Base-by-base conservation (phyloP, 1,140 invertebrate genomes). In the Thaumatotibia leucotreta region DNA sequence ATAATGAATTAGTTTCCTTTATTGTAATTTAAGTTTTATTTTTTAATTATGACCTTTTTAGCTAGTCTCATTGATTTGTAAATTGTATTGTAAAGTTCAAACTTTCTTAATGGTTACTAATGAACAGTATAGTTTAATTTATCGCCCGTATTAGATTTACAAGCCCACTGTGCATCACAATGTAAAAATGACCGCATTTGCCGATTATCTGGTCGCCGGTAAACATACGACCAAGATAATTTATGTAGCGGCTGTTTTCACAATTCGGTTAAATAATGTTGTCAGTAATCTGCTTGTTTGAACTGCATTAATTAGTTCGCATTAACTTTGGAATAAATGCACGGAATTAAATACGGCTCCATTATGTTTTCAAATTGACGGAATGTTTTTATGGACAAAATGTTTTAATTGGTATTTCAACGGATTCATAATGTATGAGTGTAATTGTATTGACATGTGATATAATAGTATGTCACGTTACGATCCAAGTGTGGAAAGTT, bases 241-340 rank as follows among this genome's bases (percentile, higher is more conserved):
- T 58, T 58, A 58, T 58, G 52, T 14, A 58, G 23, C 52, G n/a
- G 52, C 23, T 27, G 52, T 27, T 58, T 27, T 29, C 52, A 58
- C 52, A 58, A 52, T n/a, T 27, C 52, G 10, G 52, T 58, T 58
- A 58, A 58, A 58, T 58, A 58, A 58, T 58, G 52, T 58, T 58
- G 52, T 58, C 52, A 29, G 52, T 58, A 58, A 58, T 27, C 52
- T 24, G 52, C 23, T 58, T 58, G 52, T 58, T 58, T 58, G 52
- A 58, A 58, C 24, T 58, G 52, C 52, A 58, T 58, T 58, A 58
- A 58, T 58, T 58, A 58, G 52, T 27, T 24, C 23, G 24, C 22
- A 58, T 58, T 58, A 31, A 58, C 27, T 58, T 58, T 58, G 24
- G 24, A 58, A 54, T 54, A 54, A 58, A 52, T 52, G 22, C 14